Conservation (phyloP, 2,113 vertebrate genomes). For the Phrynosoma blainvillii region DNA sequence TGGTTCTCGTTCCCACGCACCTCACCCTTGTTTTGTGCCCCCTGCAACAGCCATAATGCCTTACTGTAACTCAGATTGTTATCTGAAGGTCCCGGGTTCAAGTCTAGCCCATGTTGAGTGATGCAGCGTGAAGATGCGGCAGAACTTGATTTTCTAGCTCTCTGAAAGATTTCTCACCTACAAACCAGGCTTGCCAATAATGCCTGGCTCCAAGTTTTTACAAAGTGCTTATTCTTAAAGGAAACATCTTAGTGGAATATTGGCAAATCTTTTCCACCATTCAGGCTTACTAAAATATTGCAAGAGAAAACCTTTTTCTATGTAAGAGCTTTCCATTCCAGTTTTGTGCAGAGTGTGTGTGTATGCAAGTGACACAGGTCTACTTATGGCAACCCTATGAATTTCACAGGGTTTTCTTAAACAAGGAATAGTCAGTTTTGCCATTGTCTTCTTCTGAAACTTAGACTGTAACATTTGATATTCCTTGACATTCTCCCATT, state of each 20-base stretch:
- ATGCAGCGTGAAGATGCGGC: neutral
- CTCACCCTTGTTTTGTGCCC: conserved; percentile 21
- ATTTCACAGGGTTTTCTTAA: too few species aligned
- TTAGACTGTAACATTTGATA: too few species aligned
- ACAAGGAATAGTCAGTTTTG: too few species aligned
- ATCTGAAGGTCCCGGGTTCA: conserved; percentile 33
- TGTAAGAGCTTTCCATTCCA: neutral
- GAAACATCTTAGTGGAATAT: neutral
- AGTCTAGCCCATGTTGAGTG: neutral
- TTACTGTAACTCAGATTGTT: conserved; percentile 26
- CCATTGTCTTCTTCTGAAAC: too few species aligned
- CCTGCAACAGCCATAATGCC: neutral
- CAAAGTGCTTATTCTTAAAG: neutral
- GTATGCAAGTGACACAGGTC: too few species aligned
- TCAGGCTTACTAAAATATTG: neutral
- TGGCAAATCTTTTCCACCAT: neutral
- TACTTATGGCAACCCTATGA: too few species aligned
- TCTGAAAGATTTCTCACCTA: neutral
- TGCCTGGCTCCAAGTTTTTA: neutral
- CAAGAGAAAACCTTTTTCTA: neutral
- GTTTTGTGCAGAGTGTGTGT: neutral
- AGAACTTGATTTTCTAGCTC: conserved; percentile 4
- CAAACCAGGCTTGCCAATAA: neutral
- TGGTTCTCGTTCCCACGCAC: conserved; percentile 31
- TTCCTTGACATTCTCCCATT: too few species aligned